phyloP scores from a whole-genome alignment of 2,113 vertebrate genomes.

The Hippocampus abdominalis region DNA sequence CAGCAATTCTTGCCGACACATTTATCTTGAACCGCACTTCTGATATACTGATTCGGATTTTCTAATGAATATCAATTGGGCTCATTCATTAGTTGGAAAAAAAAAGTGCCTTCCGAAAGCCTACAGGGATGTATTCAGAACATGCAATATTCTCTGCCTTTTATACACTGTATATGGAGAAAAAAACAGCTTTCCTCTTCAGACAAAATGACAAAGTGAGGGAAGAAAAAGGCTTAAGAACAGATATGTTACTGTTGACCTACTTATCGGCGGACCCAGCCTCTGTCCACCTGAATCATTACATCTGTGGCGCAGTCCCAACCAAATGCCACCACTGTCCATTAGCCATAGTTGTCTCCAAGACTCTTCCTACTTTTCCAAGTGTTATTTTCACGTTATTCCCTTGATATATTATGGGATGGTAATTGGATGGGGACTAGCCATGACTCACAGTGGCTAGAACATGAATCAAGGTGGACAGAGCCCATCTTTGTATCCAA shows the following conservation, averaged over 20 bases:
- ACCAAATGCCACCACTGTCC: slow-evolving; percentile 53
- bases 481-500: slow-evolving; percentile 53
- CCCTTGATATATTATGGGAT: slow-evolving; percentile 66
- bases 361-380: slow-evolving; percentile 55
- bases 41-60: slow-evolving; percentile 21
- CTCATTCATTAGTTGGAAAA: slow-evolving; percentile 28
- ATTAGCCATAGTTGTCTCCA: slow-evolving; percentile 66
- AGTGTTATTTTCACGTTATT: slow-evolving; percentile 34
- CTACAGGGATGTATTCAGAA: slow-evolving; percentile 19
- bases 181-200: slow-evolving; percentile 27
- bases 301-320: slow-evolving; percentile 49
- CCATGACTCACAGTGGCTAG: slow-evolving; percentile 64
- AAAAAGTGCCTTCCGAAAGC: neutral
- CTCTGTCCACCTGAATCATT: slow-evolving; percentile 48
- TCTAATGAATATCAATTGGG: slow-evolving; percentile 43
- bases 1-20: slow-evolving; percentile 26
- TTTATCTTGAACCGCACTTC: slow-evolving; percentile 32
- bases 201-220: slow-evolving; percentile 10
- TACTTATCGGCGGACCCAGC: slow-evolving; percentile 59
- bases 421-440: slow-evolving; percentile 73
- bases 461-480: slow-evolving; percentile 72
- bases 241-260: slow-evolving; percentile 50
- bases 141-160: neutral
- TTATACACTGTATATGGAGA: neutral
- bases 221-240: neutral